Evolutionary conservation across 2,113 vertebrate species (phyloP).

Genomic region (Penelope pileata): DNA sequence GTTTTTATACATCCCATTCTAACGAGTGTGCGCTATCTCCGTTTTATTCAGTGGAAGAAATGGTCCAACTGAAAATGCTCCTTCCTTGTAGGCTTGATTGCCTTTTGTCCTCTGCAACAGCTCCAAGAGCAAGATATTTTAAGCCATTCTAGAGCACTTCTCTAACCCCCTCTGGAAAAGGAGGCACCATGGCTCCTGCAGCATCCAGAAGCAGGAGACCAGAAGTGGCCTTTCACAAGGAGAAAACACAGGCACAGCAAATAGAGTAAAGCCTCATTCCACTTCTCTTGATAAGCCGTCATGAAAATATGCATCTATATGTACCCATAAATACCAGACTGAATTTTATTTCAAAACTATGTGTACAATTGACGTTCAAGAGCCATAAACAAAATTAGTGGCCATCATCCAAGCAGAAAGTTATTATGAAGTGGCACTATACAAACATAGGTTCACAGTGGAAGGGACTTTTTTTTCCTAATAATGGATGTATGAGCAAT

Average conservation of each 20-base stretch:
- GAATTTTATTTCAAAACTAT: not conserved
- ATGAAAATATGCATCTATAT: not conserved
- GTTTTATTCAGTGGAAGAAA: not conserved
- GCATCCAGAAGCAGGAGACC: not conserved
- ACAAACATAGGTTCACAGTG: conserved; percentile 33
- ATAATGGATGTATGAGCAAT: conserved; percentile 61
- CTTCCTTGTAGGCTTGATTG: not conserved
- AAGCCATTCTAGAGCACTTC: not conserved
- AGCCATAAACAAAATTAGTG: conserved; percentile 21
- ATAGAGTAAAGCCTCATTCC: not conserved
- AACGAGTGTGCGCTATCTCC: not conserved
- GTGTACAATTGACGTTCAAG: not conserved
- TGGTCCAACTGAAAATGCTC: not conserved
- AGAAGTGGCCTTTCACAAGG: not conserved
- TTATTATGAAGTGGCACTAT: conserved; percentile 12
- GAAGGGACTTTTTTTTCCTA: not conserved
- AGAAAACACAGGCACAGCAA: not conserved
- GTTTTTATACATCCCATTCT: not conserved
- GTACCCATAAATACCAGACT: rapidly evolving
- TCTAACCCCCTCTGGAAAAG: not conserved
- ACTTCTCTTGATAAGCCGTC: rapidly evolving
- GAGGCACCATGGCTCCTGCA: not conserved
- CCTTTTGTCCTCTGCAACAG: not conserved
- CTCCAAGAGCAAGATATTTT: not conserved
- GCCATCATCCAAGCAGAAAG: conserved; percentile 46